Percentiles rank a stretch among this genome's conserved stretches.
phyloP scores from a whole-genome alignment of 2,888 invertebrate species.

The Drosophila ochracea region DNA sequence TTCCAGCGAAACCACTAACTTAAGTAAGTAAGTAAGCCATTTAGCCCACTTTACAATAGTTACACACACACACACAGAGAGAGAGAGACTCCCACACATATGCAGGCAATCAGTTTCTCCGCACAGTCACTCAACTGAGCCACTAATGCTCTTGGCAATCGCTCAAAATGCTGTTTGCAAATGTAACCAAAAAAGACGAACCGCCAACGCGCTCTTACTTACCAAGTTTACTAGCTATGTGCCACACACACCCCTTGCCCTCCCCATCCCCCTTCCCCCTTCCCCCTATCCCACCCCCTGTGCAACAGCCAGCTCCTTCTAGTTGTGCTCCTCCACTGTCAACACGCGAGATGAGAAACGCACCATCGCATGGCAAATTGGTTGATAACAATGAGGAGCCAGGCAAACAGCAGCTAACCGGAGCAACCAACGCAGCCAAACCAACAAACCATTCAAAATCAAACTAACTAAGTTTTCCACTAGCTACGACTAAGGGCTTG shows the following conservation, averaged over 20 bases:
- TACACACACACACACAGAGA: neutral
- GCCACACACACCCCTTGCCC: neutral
- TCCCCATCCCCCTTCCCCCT: neutral
- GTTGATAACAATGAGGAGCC: constrained; percentile 68
- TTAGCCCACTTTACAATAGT: constrained; percentile 41
- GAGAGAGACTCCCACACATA: neutral
- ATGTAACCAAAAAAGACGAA: constrained; percentile 58
- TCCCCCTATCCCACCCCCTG: accelerated
- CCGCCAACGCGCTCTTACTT: constrained; percentile 49
- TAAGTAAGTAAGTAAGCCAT: constrained; percentile 35
- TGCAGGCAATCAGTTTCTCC: neutral
- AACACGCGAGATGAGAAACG: constrained; percentile 37
- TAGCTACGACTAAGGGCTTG: constrained; percentile 19
- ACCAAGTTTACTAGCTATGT: constrained; percentile 32
- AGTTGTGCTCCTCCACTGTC: neutral
- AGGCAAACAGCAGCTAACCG: constrained; percentile 37
- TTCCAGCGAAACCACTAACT: constrained; percentile 29
- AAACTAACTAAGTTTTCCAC: constrained; percentile 67
- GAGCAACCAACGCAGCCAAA: constrained; percentile 44
- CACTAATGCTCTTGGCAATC: constrained; percentile 56
- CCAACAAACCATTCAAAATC: constrained; percentile 73
- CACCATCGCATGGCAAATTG: constrained; percentile 68
- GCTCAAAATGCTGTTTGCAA: constrained; percentile 71
- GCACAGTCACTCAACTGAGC: constrained; percentile 21
- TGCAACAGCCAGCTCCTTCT: neutral